Evolutionary conservation across 2,888 invertebrate genomes (phyloP).

Genomic region (Bedellia somnulentella): DNA sequence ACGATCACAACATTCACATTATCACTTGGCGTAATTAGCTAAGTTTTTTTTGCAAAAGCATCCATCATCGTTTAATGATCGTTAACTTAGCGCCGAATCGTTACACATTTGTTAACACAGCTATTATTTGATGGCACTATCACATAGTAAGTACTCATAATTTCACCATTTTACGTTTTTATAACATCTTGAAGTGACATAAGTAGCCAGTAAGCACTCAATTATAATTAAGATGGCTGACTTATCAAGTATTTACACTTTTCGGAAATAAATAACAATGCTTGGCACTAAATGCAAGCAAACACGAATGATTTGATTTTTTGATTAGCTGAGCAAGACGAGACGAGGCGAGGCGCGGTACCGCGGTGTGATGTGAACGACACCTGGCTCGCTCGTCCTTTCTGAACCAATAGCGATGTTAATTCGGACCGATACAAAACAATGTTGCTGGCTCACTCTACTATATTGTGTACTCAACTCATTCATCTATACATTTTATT

Average conservation of each 20-base stretch:
- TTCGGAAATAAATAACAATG: no score
- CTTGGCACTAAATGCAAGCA: no score
- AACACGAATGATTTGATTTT: conserved; percentile 58
- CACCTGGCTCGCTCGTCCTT: conserved; percentile 61
- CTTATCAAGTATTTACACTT: no score
- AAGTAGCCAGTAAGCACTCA: no score
- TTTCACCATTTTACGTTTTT: no score
- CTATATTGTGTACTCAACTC: no score
- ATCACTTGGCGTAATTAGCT: conserved; percentile 41
- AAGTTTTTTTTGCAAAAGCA: conserved; percentile 50
- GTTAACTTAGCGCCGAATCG: conserved; percentile 45
- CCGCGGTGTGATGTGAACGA: conserved; percentile 64
- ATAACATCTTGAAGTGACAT: no score
- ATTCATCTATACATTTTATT: conserved; percentile 24
- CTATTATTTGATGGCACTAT: conserved; percentile 28
- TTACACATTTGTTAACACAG: conserved; percentile 52
- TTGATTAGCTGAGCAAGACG: no score
- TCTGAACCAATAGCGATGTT: conserved; percentile 60
- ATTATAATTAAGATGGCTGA: no score
- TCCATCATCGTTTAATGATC: conserved; percentile 54
- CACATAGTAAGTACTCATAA: conserved; percentile 52
- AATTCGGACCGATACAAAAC: conserved; percentile 60
- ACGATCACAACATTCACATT: conserved; percentile 44
- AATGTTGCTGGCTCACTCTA: conserved; percentile 31
- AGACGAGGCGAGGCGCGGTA: conserved; percentile 61